Conservation (phyloP, 2,888 invertebrate genomes). For the Heliconius erato region DNA sequence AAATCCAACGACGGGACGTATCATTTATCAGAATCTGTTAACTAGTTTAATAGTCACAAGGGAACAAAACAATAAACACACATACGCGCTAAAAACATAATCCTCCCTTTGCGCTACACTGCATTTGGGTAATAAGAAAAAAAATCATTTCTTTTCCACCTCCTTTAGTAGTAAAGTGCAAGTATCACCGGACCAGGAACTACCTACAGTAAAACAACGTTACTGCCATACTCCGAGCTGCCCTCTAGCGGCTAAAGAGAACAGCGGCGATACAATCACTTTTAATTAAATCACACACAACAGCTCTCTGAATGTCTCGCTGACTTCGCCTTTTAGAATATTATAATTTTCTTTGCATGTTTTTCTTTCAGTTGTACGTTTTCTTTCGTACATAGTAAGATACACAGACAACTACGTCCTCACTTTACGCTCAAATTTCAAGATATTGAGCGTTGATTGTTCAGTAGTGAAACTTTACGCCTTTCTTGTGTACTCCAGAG, state of each 20-base stretch:
- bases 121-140: background rate
- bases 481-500: too few species aligned
- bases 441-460: too few species aligned
- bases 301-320: background rate
- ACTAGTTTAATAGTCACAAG: too few species aligned
- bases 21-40: too few species aligned
- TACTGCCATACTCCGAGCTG: constrained; percentile 14
- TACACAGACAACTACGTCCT: too few species aligned
- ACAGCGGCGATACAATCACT: constrained; percentile 22
- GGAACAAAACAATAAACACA: too few species aligned
- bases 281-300: constrained; percentile 23
- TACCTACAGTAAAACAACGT: background rate
- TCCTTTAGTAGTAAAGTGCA: background rate
- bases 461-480: background rate
- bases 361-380: too few species aligned
- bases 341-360: background rate
- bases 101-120: too few species aligned
- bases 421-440: too few species aligned
- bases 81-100: too few species aligned
- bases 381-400: too few species aligned
- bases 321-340: constrained; percentile 9
- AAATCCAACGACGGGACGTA: too few species aligned
- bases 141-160: background rate
- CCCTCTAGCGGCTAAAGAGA: constrained; percentile 9
- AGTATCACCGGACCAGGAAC: background rate